phyloP scores from a whole-genome alignment of 2,888 invertebrate genomes.

The Rhingia rostrata region DNA sequence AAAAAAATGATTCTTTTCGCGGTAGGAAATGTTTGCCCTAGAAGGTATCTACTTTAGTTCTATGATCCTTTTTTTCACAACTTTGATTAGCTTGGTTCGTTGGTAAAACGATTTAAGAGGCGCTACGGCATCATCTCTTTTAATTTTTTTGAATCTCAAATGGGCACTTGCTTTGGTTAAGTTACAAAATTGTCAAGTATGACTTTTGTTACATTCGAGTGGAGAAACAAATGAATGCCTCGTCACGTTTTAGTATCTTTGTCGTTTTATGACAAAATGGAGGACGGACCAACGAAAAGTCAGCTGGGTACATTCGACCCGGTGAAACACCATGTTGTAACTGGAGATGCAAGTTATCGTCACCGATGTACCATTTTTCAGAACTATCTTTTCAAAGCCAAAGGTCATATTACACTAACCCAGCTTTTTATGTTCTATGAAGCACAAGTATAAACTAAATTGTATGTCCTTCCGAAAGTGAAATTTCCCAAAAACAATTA shows the following conservation, averaged over 20 bases:
- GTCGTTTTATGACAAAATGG: too few relatives aligned
- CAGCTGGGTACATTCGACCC: too few relatives aligned
- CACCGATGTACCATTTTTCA: too few relatives aligned
- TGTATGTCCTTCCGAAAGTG: too few relatives aligned
- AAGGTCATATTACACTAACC: too few relatives aligned
- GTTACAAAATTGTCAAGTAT: conserved; percentile 4
- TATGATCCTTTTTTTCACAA: conserved; percentile 26
- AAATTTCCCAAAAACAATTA: too few relatives aligned
- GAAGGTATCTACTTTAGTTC: conserved; percentile 43
- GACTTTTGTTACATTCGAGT: conserved; percentile 22
- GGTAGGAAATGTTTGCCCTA: conserved; percentile 15
- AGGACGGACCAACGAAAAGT: too few relatives aligned
- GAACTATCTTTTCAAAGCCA: too few relatives aligned
- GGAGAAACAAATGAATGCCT: neutral
- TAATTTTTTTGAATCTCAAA: conserved; percentile 17
- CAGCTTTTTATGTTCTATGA: too few relatives aligned
- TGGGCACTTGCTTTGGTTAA: conserved; percentile 40
- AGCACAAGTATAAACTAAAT: too few relatives aligned
- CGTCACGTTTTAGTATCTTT: conserved; percentile 6
- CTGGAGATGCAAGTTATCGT: too few relatives aligned
- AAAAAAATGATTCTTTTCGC: conserved; percentile 22
- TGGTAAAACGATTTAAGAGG: conserved; percentile 3
- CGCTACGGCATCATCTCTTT: conserved; percentile 2
- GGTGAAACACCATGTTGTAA: too few relatives aligned
- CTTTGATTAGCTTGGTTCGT: conserved; percentile 47